These are phyloP conservation scores for Paracanthobrama guichenoti DNA, from an alignment of 2,113 vertebrate genomes.

Conservation along the genomic window DNA sequence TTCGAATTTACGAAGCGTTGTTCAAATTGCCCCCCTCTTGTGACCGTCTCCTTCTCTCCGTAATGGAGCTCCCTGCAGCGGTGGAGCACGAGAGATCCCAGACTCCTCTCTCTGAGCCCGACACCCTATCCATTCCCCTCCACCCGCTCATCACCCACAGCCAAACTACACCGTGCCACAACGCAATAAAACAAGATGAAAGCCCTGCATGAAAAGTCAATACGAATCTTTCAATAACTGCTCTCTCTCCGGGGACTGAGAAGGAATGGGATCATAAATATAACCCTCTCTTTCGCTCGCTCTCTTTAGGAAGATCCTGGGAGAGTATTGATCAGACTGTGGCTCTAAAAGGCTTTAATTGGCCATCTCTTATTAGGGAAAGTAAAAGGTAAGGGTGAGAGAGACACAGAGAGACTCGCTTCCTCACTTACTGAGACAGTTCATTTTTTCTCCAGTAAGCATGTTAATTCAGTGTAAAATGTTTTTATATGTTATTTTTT, in stretches of 20 bases:
- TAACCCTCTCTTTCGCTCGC: constrained; percentile 25
- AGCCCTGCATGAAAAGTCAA: constrained; percentile 58
- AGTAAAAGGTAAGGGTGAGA: constrained; percentile 28
- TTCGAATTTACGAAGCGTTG: constrained; percentile 51
- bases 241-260: constrained; percentile 49
- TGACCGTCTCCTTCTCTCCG: constrained; percentile 61
- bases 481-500: neutral
- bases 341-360: constrained; percentile 56
- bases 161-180: constrained; percentile 47
- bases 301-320: constrained; percentile 28
- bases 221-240: constrained; percentile 56
- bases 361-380: constrained; percentile 47
- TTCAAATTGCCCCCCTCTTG: constrained; percentile 64
- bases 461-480: constrained; percentile 25
- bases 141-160: constrained; percentile 16
- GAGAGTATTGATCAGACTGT: constrained; percentile 47
- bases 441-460: no score
- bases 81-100: constrained; percentile 17
- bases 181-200: constrained; percentile 63
- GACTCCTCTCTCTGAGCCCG: constrained; percentile 29
- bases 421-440: neutral
- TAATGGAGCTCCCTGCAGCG: constrained; percentile 53
- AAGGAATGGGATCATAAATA: constrained; percentile 62
- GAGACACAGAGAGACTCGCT: neutral
- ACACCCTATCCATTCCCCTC: constrained; percentile 24